These are phyloP conservation scores for Fukomys damarensis DNA, from an alignment of 2,113 vertebrate species.

Conservation along the genomic window DNA sequence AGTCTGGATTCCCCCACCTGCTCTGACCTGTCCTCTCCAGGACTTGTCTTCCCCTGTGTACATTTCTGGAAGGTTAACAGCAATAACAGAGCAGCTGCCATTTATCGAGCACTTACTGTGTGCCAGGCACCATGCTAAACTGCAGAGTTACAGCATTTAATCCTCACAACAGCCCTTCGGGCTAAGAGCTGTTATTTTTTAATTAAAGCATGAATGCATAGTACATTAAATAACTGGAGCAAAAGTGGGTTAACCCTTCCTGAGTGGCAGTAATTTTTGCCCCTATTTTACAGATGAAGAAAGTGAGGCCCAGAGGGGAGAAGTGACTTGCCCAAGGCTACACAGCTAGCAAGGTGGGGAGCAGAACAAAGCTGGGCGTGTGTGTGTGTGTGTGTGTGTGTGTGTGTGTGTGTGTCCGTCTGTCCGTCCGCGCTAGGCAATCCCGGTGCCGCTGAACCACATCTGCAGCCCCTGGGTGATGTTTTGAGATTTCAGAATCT, in stretches of 20 bases:
- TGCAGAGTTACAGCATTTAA: background rate
- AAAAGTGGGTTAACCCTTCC: background rate
- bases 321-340: background rate
- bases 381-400: background rate
- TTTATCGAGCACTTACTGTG: background rate
- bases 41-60: background rate
- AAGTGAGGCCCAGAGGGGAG: background rate
- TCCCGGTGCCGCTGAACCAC: background rate
- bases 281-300: slow-evolving; percentile 18
- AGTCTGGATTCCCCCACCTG: background rate
- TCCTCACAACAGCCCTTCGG: background rate
- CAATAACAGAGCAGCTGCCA: fast-evolving
- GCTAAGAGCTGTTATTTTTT: background rate
- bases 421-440: background rate
- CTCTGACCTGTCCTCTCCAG: background rate
- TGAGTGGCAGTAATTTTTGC: background rate
- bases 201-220: background rate
- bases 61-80: background rate
- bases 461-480: background rate
- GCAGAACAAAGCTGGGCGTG: background rate
- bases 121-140: too few species aligned
- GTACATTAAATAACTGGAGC: background rate
- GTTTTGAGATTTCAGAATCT: background rate
- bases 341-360: background rate
- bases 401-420: background rate